Evolutionary conservation across 2,797 vertebrate species (phyloP), one percentile per base, ranked within the genome.

Genomic region (Cichlasoma orientale): DNA sequence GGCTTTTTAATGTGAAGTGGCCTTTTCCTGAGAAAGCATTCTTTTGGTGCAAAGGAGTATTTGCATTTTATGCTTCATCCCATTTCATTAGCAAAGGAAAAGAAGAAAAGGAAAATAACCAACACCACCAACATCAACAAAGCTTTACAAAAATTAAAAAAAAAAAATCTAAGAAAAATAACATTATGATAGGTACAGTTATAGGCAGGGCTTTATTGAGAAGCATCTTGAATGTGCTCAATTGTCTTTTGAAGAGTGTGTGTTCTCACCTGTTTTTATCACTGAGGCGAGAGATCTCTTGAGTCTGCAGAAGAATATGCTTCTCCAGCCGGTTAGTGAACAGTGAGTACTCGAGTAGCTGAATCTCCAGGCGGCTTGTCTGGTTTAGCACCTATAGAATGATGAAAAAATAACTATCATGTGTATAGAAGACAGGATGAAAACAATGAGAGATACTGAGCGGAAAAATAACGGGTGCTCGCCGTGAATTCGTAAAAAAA

Each of bases 241-340:
- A 52, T 59, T 61, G 25, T 66, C 14, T 38, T 69, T 36, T 68
- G 7, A 56, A 50, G 11, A 41, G 31, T 61, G 68, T 57, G 74
- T 61, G 68, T 2, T 3, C 76, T 84, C 73, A 97, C 96, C 96
- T 95, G 92, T 96, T 97, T 91, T 96, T 96, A 55, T 96, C 96
- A 56, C 92, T 92, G 79, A 97, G 95, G 21, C 81, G 93, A 74
- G 93, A 95, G 81, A 97, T 96, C 86, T 96, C 96, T 57, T 96
- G 95, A 33, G 92, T 96, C 90, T 97, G 96, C 74, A 95, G 85
- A 54, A 97, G 89, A 84, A 97, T 93, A 68, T 95, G 95, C 82
- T 96, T 97, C 94, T 97, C 96, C 77, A 97, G 94, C 33, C 93
- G 94, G 89, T 91, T 94, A 25, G 95, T 96, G 80, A 94, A 96